These are phyloP conservation scores for Lutjanus argentimaculatus DNA, from an alignment of 2,797 vertebrate genomes.

Conservation along the genomic window DNA sequence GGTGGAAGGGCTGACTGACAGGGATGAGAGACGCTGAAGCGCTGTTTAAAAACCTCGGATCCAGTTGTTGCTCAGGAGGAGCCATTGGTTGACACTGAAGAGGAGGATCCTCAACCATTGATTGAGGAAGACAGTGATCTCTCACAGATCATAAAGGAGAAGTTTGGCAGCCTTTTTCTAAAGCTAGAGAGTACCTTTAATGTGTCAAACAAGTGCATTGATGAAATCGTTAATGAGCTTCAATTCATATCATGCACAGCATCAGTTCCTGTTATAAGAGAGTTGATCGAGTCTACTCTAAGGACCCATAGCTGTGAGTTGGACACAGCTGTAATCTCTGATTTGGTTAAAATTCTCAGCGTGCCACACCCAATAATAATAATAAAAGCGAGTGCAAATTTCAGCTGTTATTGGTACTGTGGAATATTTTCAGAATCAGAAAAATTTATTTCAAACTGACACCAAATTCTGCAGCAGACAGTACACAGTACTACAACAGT, in stretches of 20 bases:
- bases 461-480: not conserved
- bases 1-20: too few species aligned
- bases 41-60: not conserved
- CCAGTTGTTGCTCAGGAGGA: conserved; percentile 14
- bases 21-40: too few species aligned
- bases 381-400: not conserved
- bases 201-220: not conserved
- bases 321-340: not conserved
- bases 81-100: conserved; percentile 4
- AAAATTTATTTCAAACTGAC: not conserved
- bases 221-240: conserved; percentile 13
- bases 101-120: not conserved
- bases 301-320: conserved; percentile 21
- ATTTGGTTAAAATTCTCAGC: not conserved
- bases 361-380: not conserved
- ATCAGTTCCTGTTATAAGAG: conserved; percentile 34
- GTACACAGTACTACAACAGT: not conserved
- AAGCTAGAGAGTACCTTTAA: conserved; percentile 4
- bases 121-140: not conserved
- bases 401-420: not conserved
- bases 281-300: conserved; percentile 13
- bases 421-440: not conserved
- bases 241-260: conserved; percentile 30
- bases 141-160: not conserved
- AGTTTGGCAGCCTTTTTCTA: conserved; percentile 1